Evolutionary conservation across 2,113 vertebrate species (phyloP), one percentile per base, ranked within the genome.

Genomic region (Engystomops pustulosus): DNA sequence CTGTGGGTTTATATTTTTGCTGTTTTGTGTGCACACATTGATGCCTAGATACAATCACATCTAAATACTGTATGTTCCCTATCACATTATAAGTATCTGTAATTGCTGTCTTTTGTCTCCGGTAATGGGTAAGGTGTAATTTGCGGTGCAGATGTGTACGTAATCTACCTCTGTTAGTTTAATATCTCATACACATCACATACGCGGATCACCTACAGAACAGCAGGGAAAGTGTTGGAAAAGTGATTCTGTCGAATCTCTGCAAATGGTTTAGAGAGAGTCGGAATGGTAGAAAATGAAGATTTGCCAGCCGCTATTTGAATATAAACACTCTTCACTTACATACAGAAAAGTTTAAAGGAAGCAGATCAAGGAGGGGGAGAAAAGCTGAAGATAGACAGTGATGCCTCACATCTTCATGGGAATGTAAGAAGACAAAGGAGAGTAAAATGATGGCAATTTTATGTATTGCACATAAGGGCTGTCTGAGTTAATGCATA

Each of bases 391-490:
- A 20, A 71, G 68, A 82, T 58, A 72, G 68, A 82, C 68, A 70
- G 20, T 41, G 79, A 70, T 70, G 67, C 30, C 68, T 82, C 69
- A 70, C 32, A 82, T 72, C 80, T 82, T 82, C 68, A 82, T 58
- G 68, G 69, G 69, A 72, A 82, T 72, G 51, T 44, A 38, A 55
- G 67, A 70, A 81, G 79, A 81, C 79, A 81, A 81, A 81, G 51
- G 49, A 36, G 80, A 58, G 51, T 34, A 65, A 83, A 74, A 83
- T 83, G 69, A 83, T 15, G 70, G 81, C 81, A 83, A 83, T 83
- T 83, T 83, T 83, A 62, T 69, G 47, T 83, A 83, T 74, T 83
- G 81, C 81, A 75, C 81, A 83, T 49, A 83, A 83, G 70, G 81
- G 81, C 70, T 41, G 69, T 83, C 70, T 74, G 70, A 83, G 70